Conservation (phyloP, 2,113 vertebrate genomes). For the Nematolebias whitei region DNA sequence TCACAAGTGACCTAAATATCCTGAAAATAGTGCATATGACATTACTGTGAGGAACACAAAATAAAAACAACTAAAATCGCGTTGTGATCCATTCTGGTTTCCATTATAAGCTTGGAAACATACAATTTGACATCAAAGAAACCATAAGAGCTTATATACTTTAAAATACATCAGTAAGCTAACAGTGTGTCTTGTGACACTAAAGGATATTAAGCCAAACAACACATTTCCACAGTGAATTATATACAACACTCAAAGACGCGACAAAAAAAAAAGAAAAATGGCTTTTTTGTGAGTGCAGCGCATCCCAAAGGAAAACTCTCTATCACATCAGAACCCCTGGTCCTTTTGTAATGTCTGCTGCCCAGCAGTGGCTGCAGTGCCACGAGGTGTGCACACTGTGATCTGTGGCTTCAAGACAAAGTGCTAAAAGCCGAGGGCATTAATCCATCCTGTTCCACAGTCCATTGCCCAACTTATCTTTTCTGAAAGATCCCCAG, state of each 20-base stretch:
- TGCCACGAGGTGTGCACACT: conserved; percentile 58
- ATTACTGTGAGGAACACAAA: background rate
- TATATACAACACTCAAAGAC: conserved; percentile 56
- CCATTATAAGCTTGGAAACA: conserved; percentile 35
- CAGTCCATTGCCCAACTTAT: conserved; percentile 50
- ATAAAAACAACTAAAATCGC: conserved; percentile 9
- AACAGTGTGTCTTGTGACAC: conserved; percentile 34
- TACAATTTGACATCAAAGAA: conserved; percentile 58
- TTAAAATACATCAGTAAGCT: conserved; percentile 59
- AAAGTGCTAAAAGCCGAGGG: conserved; percentile 57
- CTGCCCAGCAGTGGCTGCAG: conserved; percentile 61
- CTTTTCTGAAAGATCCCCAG: conserved; percentile 60
- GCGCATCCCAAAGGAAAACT: conserved; percentile 49
- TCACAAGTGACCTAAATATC: conserved; percentile 34
- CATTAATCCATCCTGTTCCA: conserved; percentile 65
- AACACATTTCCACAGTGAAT: conserved; percentile 41
- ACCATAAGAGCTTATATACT: conserved; percentile 11
- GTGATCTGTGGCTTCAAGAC: conserved; percentile 57
- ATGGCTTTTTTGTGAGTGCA: conserved; percentile 42
- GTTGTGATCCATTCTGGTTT: conserved; percentile 35
- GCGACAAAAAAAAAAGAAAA: conserved; percentile 50
- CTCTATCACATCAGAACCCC: conserved; percentile 56
- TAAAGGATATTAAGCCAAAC: conserved; percentile 46
- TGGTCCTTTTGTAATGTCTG: conserved; percentile 60
- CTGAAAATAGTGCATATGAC: conserved; percentile 3